These are phyloP conservation scores for Oceanodroma leucorhoa DNA, from an alignment of 2,797 vertebrate genomes.

Conservation along the genomic window DNA sequence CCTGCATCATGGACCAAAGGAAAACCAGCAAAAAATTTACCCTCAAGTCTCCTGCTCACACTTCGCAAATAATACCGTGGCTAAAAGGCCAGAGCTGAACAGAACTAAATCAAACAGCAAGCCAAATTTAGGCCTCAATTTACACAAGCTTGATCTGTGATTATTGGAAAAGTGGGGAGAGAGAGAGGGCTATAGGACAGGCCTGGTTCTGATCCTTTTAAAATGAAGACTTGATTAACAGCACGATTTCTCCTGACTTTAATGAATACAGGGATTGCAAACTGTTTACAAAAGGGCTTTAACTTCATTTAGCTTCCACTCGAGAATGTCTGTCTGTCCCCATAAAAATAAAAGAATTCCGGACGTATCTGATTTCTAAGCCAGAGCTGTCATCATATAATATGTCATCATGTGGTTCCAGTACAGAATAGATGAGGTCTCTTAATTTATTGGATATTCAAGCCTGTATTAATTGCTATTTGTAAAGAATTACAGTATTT, in stretches of 20 bases:
- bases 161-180: neutral
- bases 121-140: neutral
- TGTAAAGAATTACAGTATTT: conserved; percentile 46
- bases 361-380: conserved; percentile 17
- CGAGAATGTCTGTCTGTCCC: neutral
- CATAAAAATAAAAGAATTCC: neutral
- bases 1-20: neutral
- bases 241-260: neutral
- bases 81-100: neutral
- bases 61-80: neutral
- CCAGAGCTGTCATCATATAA: neutral
- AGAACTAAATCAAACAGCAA: neutral
- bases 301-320: neutral
- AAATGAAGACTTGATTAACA: conserved; percentile 34
- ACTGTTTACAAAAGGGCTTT: conserved; percentile 19
- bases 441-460: conserved; percentile 18
- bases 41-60: neutral
- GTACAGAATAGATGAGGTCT: neutral
- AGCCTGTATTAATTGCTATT: conserved; percentile 56
- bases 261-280: conserved; percentile 5
- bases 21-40: neutral
- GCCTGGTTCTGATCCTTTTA: conserved; percentile 24
- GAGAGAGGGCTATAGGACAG: neutral
- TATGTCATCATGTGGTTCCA: conserved; percentile 5
- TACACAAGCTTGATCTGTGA: neutral